Evolutionary conservation across 2,888 invertebrate genomes (phyloP), one percentile per base, ranked within the genome.

Genomic region (Xylocampa areola): DNA sequence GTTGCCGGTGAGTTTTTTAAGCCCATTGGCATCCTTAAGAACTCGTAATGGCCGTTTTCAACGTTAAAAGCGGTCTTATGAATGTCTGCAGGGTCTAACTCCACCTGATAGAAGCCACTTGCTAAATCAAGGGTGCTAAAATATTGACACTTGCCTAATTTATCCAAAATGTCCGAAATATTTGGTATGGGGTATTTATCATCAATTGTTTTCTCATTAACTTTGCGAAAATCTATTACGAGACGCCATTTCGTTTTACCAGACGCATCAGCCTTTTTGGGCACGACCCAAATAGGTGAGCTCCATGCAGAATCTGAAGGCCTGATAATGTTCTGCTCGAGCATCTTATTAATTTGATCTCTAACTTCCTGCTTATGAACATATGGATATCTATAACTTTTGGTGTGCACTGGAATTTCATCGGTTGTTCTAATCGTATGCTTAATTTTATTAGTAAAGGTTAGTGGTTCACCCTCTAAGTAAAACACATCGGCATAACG

Each of bases 181-280:
- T 19, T 19, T 2, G 19, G 19, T 19, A 19, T 19, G 19, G 19
- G 19, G 5, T 19, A 19, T 5, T 19, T 19, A 5, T 19, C 19
- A 5, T 19, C 19, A 5, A 19, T 19, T 4, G 19, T 19, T 19
- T 19, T 19, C 5, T 19, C 19, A 5, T 19, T 19, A 5, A 19
- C 19, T 19, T 19, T 19, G 5, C 19, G 19, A 19, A 19, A 19
- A 19, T 19, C 19, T 19, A 19, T 19, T 5, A 19, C 19, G 5
- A 19, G 19, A 19, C 19, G 19, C 19, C 19, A 19, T 19, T 19
- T 19, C 3, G 19, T 19, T 19, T 19, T 19, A 19, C 19, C 19
- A 41, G 50, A 50, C 7, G 41, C 19, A 19, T 50, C 41, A 3
- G 11, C 11, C 41, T 50, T 50, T 27, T 50, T 50, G 7, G 48